Conservation (phyloP, 2,797 vertebrate species). For the Acanthurus leucopareius region DNA sequence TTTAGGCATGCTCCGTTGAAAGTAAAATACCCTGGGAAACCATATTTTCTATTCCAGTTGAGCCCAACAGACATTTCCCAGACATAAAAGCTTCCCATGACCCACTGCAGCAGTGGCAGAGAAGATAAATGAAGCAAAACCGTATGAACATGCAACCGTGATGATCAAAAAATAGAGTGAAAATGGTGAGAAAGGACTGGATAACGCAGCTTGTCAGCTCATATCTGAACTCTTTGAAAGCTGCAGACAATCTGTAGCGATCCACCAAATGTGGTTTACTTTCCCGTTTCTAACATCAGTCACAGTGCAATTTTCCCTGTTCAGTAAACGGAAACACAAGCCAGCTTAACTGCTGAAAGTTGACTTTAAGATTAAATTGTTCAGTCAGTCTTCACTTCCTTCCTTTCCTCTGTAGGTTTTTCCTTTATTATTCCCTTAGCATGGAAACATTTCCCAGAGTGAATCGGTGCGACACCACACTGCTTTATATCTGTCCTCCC, state of each 20-base stretch:
- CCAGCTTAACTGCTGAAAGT: slow-evolving; percentile 26
- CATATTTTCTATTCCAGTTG: slow-evolving; percentile 78
- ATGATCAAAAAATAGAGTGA: slow-evolving; percentile 45
- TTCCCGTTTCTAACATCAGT: slow-evolving; percentile 41
- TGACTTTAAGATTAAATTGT: slow-evolving; percentile 43
- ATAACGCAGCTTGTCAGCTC: slow-evolving; percentile 3
- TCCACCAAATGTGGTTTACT: slow-evolving; percentile 26
- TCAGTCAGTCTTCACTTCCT: slow-evolving; percentile 38
- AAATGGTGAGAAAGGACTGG: slow-evolving; percentile 5
- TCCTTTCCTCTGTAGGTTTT: slow-evolving; percentile 53
- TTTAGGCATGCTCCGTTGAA: slow-evolving; percentile 80
- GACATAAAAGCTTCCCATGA: slow-evolving; percentile 56
- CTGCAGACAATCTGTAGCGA: not conserved
- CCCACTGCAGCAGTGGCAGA: slow-evolving; percentile 44
- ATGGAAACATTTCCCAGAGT: slow-evolving; percentile 64
- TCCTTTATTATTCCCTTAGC: slow-evolving; percentile 50
- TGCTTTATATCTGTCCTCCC: slow-evolving; percentile 68
- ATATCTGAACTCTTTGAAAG: slow-evolving; percentile 32
- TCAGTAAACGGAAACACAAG: slow-evolving; percentile 33
- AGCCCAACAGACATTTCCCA: slow-evolving; percentile 68
- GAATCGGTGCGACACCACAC: slow-evolving; percentile 38
- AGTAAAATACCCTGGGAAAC: slow-evolving; percentile 78
- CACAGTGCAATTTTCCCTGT: slow-evolving; percentile 9
- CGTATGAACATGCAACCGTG: slow-evolving; percentile 36
- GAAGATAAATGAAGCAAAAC: slow-evolving; percentile 58